Evolutionary conservation across 2,113 vertebrate genomes (phyloP).

Genomic region (Gymnogyps californianus): DNA sequence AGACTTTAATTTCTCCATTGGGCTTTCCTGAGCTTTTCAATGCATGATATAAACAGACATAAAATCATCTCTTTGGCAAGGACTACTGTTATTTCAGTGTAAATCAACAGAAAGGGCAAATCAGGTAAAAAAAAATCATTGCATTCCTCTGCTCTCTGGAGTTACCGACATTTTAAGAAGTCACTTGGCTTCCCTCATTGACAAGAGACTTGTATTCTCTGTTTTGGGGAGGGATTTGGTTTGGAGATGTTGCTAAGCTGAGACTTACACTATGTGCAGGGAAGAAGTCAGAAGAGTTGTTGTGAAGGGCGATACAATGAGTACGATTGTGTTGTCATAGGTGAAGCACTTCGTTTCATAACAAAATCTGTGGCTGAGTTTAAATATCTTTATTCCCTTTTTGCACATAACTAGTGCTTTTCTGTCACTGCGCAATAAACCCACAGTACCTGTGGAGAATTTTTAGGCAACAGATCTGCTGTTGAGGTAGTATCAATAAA

Average conservation of each 20-base stretch:
- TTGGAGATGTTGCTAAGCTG: not conserved
- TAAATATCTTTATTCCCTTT: not conserved
- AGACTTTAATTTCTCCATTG: not conserved
- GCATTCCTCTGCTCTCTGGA: not conserved
- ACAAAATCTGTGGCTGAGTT: not conserved
- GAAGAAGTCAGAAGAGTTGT: not conserved
- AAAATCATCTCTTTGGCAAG: not conserved
- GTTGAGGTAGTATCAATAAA: not conserved
- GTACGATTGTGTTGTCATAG: accelerated
- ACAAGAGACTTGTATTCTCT: not conserved
- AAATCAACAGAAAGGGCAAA: slow-evolving; percentile 17
- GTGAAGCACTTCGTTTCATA: not conserved
- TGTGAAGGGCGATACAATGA: not conserved
- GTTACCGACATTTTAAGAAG: not conserved
- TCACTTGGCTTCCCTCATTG: not conserved
- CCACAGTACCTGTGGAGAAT: not conserved
- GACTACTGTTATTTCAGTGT: not conserved
- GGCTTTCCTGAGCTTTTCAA: not conserved
- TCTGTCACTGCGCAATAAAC: not conserved
- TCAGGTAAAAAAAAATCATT: not conserved
- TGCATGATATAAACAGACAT: not conserved
- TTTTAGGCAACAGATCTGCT: not conserved
- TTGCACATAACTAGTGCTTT: not conserved
- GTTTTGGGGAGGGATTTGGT: not conserved
- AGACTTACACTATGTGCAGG: not conserved